Percentiles rank a stretch among this genome's conserved stretches.
These are phyloP conservation scores for Ctenosaura bakeri DNA, from an alignment of 2,797 vertebrate species.

Conservation along the genomic window DNA sequence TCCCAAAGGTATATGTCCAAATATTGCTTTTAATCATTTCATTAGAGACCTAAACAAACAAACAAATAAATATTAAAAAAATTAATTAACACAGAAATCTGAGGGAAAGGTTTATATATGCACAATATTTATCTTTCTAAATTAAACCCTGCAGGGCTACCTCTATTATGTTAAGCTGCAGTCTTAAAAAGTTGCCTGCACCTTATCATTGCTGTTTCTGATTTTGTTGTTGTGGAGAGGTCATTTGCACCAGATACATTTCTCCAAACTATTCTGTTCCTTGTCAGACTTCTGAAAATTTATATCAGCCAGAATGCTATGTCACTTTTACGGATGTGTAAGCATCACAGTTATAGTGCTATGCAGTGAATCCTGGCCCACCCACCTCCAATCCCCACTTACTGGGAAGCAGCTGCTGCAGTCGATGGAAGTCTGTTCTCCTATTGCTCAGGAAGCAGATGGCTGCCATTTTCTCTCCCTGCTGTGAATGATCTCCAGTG, in stretches of 20 bases:
- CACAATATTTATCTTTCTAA: neutral
- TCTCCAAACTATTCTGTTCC: neutral
- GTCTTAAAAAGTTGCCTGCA: neutral
- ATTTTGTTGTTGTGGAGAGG: neutral
- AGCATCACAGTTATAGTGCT: no score
- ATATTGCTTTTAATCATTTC: neutral
- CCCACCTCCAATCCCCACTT: no score
- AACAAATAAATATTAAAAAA: no score
- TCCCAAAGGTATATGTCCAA: neutral
- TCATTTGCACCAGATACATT: neutral
- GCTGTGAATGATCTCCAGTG: no score
- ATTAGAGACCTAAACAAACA: neutral
- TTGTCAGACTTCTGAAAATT: neutral
- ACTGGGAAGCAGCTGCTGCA: no score
- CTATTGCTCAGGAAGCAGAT: no score
- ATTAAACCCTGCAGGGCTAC: neutral
- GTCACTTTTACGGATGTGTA: no score
- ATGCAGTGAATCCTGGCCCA: no score
- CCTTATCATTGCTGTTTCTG: neutral
- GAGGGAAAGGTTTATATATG: neutral
- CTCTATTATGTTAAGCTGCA: neutral
- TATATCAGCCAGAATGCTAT: no score
- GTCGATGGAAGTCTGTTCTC: no score
- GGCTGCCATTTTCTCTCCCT: no score
- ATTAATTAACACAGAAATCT: neutral